phyloP scores from a whole-genome alignment of 64 coral and sea anemone genomes.

The Actinia equina region DNA sequence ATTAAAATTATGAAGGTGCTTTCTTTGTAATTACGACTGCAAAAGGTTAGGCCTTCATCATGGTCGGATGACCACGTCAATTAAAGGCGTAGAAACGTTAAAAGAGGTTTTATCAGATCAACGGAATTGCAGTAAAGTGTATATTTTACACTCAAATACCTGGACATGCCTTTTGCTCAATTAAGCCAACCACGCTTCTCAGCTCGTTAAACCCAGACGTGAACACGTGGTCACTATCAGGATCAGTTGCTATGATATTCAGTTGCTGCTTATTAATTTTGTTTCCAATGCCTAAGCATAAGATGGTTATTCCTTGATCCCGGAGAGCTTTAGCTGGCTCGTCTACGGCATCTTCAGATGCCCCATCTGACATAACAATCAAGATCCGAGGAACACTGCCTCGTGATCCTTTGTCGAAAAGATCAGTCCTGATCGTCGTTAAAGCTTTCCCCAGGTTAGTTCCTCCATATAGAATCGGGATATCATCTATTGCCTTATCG shows the following conservation, averaged over 20 bases:
- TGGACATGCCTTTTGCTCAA: not conserved
- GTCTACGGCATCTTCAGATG: slow-evolving; percentile 16
- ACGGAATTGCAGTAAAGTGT: not conserved
- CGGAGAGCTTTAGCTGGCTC: slow-evolving; percentile 44
- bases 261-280: slow-evolving; percentile 26
- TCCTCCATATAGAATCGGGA: not conserved
- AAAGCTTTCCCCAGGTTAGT: slow-evolving; percentile 9
- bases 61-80: no score
- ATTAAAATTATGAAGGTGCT: no score
- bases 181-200: not conserved
- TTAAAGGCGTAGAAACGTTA: no score
- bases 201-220: slow-evolving; percentile 23
- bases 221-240: slow-evolving; percentile 49
- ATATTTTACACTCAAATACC: not conserved
- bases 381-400: slow-evolving; percentile 21
- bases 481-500: slow-evolving; percentile 31
- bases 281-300: slow-evolving; percentile 63
- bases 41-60: no score
- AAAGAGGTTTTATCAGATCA: not conserved
- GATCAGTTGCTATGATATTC: slow-evolving; percentile 55
- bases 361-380: slow-evolving; percentile 52
- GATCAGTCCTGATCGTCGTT: not conserved
- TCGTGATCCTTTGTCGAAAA: slow-evolving; percentile 14
- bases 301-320: slow-evolving; percentile 62
- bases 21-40: no score